Evolutionary conservation across 2,888 invertebrate species (phyloP).

Genomic region (Zonitis immaculata): DNA sequence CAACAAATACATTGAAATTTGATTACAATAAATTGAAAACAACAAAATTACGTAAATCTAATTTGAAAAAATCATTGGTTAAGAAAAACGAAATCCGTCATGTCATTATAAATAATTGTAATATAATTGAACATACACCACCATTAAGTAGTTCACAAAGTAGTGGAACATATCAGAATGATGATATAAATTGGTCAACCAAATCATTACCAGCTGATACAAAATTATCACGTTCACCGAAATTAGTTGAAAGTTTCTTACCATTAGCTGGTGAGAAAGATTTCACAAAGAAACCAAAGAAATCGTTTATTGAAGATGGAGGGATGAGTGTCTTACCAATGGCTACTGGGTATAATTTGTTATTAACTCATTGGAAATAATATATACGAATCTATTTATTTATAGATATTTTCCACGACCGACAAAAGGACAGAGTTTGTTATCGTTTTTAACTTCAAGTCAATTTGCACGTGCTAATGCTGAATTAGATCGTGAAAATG

Average conservation of each 20-base stretch:
- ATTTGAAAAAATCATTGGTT: conserved; percentile 21
- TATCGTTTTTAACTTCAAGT: conserved; percentile 67
- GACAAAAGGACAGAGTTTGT: conserved; percentile 64
- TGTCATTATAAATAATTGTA: conserved; percentile 41
- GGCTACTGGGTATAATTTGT: conserved; percentile 51
- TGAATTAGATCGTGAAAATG: conserved; percentile 78
- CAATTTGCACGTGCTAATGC: conserved; percentile 67
- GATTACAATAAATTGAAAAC: conserved; percentile 36
- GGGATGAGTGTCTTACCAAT: conserved; percentile 57
- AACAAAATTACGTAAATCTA: conserved; percentile 19
- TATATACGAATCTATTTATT: background rate
- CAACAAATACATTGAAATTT: conserved; percentile 40
- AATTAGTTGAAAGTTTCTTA: conserved; percentile 43
- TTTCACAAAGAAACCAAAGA: conserved; percentile 48
- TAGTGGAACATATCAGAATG: conserved; percentile 27
- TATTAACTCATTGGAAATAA: no score
- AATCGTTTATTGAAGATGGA: conserved; percentile 58
- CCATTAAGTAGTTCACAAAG: conserved; percentile 35
- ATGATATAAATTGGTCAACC: conserved; percentile 32
- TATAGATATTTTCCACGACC: conserved; percentile 56
- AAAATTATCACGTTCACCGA: conserved; percentile 32
- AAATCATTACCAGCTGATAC: conserved; percentile 29
- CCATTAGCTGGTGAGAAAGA: conserved; percentile 49
- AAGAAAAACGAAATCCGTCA: conserved; percentile 29
- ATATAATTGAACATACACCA: conserved; percentile 45